Evolutionary conservation across 2,888 invertebrate species (phyloP).

Genomic region (Melanchra persicariae): DNA sequence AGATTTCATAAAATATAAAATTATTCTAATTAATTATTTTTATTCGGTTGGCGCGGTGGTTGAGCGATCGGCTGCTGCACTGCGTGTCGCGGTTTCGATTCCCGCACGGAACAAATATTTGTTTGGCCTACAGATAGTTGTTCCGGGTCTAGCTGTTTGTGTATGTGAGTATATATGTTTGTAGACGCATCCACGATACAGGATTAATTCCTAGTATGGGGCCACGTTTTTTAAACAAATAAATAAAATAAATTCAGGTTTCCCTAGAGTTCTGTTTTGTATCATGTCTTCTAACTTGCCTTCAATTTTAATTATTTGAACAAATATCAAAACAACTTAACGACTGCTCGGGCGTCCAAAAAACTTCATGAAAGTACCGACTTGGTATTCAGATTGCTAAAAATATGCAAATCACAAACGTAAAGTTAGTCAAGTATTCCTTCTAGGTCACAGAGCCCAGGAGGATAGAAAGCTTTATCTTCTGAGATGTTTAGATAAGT

Average conservation of each 20-base stretch:
- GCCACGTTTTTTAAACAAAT: too few species aligned
- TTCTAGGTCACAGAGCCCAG: conserved; percentile 64
- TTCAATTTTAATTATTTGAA: conserved; percentile 38
- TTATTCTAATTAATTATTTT: too few species aligned
- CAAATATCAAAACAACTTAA: conserved; percentile 64
- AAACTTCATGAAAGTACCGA: conserved; percentile 23
- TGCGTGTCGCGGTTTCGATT: too few species aligned
- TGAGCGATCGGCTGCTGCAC: too few species aligned
- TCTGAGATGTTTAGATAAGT: conserved; percentile 32
- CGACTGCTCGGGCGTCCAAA: conserved; percentile 62
- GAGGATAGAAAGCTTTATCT: conserved; percentile 45
- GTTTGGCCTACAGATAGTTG: too few species aligned
- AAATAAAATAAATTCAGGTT: too few species aligned
- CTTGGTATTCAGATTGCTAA: conserved; percentile 55
- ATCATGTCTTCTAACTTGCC: conserved; percentile 8
- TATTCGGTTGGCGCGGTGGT: too few species aligned
- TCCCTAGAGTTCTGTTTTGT: background rate
- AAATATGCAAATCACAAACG: conserved; percentile 72
- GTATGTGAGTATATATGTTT: too few species aligned
- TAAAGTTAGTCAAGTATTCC: conserved; percentile 68
- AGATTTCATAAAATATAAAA: background rate
- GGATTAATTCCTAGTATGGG: too few species aligned
- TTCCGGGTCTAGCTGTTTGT: too few species aligned
- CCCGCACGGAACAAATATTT: too few species aligned
- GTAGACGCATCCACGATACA: too few species aligned